Evolutionary conservation across 2,888 invertebrate genomes (phyloP).

Genomic region (Charanyca ferruginea): DNA sequence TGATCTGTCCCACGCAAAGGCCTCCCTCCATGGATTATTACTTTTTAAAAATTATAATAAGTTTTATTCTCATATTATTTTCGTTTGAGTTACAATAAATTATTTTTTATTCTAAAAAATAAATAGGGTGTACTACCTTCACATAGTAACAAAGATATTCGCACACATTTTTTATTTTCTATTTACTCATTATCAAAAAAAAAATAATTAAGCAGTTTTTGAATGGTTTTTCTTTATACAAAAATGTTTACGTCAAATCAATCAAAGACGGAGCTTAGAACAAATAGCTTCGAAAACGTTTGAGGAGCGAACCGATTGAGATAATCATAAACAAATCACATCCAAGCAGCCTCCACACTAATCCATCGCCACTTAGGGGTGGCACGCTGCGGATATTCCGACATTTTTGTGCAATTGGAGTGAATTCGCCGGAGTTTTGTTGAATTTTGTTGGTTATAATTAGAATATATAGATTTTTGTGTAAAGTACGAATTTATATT

Average conservation of each 20-base stretch:
- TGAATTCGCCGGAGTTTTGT: too few species aligned
- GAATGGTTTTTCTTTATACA: slow-evolving; percentile 4
- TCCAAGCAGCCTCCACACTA: slow-evolving; percentile 50
- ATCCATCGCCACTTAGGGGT: slow-evolving; percentile 56
- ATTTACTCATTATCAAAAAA: background rate
- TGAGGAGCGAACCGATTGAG: slow-evolving; percentile 43
- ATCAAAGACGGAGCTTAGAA: slow-evolving; percentile 55
- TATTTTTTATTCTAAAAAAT: too few species aligned
- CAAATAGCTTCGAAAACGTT: slow-evolving; percentile 53
- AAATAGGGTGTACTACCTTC: too few species aligned
- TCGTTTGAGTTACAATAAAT: too few species aligned
- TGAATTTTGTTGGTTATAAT: too few species aligned
- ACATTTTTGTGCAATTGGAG: slow-evolving; percentile 4
- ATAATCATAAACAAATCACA: slow-evolving; percentile 68
- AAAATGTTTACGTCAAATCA: slow-evolving; percentile 52
- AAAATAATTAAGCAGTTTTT: background rate
- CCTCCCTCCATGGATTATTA: too few species aligned
- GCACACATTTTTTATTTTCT: background rate
- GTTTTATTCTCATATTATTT: too few species aligned
- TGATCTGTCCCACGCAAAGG: too few species aligned
- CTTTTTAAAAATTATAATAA: too few species aligned
- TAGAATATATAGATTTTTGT: too few species aligned
- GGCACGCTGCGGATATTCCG: slow-evolving; percentile 18
- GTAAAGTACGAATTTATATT: too few species aligned
- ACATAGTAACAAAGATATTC: background rate